These are phyloP conservation scores for Macaca mulatta DNA, from an alignment of 2,113 vertebrate genomes.

Conservation along the genomic window DNA sequence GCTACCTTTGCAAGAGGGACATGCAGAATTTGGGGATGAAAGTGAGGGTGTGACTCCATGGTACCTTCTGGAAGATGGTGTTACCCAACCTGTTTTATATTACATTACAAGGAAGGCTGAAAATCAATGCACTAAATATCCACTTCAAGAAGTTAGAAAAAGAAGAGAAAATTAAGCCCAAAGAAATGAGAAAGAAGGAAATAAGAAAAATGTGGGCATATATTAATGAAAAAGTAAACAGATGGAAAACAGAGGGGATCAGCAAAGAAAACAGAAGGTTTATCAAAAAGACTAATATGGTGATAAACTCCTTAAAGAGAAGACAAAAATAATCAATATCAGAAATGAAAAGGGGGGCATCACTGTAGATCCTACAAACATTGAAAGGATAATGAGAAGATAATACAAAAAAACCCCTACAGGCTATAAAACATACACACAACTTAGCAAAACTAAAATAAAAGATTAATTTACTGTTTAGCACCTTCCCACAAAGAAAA, in stretches of 20 bases:
- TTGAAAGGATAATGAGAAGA: background rate
- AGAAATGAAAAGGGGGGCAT: background rate
- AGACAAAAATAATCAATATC: background rate
- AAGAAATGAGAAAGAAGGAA: background rate
- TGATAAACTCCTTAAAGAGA: background rate
- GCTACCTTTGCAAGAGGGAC: background rate
- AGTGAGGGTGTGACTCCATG: background rate
- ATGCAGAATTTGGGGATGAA: background rate
- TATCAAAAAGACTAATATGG: background rate
- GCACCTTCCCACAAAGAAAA: background rate
- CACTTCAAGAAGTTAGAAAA: background rate
- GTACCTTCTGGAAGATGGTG: background rate
- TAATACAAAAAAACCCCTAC: background rate
- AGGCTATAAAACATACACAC: background rate
- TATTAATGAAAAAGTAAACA: background rate
- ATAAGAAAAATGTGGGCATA: background rate
- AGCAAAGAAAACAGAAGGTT: background rate
- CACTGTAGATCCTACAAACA: background rate
- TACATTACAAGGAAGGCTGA: background rate
- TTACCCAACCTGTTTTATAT: background rate
- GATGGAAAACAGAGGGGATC: background rate
- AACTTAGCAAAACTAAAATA: constrained; percentile 31
- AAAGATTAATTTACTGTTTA: background rate
- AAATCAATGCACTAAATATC: background rate
- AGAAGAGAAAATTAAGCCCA: background rate